phyloP scores from a whole-genome alignment of 2,113 vertebrate species.

The Lagopus muta region DNA sequence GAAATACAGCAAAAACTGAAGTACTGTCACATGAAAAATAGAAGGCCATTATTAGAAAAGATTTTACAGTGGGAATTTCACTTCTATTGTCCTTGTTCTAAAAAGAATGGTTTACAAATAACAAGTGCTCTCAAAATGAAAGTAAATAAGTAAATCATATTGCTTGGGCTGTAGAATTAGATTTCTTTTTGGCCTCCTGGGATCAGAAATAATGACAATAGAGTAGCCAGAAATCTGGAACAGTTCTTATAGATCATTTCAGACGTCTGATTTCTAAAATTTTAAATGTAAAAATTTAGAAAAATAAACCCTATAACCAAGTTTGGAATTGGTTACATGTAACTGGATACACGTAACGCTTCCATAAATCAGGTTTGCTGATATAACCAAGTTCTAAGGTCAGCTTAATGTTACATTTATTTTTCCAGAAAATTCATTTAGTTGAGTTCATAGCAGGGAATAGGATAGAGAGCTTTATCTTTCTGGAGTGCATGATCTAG shows the following conservation, averaged over 20 bases:
- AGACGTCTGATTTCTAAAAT: neutral
- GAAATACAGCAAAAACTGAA: neutral
- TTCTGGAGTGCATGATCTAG: accelerated
- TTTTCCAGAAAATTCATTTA: neutral
- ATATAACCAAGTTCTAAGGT: neutral
- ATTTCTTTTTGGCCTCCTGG: neutral
- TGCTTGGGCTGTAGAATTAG: neutral
- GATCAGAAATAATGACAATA: neutral
- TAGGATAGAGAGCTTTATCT: accelerated
- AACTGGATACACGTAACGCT: neutral
- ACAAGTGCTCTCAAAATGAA: neutral
- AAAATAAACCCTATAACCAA: neutral
- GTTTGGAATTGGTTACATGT: neutral
- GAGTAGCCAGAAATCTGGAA: neutral
- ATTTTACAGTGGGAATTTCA: neutral
- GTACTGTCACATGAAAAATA: neutral
- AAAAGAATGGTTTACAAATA: neutral
- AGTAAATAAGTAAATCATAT: neutral
- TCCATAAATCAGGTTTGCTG: neutral
- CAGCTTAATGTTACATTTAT: neutral
- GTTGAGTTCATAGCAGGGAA: neutral
- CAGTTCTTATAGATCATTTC: neutral
- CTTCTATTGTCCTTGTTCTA: neutral
- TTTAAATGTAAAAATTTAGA: neutral
- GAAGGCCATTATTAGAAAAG: neutral